phyloP scores from a whole-genome alignment of 2,888 invertebrate genomes.

The Pseudococcus jackbeardsleyi region DNA sequence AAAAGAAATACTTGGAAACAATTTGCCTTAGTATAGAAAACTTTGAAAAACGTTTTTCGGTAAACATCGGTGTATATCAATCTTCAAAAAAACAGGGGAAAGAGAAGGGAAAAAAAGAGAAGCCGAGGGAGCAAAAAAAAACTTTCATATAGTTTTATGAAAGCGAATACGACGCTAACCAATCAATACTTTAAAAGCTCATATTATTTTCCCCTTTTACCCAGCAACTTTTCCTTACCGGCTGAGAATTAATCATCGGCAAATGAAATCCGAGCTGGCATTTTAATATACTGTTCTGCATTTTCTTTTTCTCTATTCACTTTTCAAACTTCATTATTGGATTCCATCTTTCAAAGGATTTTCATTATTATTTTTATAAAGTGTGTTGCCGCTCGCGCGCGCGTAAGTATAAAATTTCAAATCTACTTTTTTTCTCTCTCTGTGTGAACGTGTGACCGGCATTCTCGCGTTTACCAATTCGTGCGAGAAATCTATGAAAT shows the following conservation, averaged over 20 bases:
- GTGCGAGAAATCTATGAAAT: conserved; percentile 34
- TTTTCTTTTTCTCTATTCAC: conserved; percentile 61
- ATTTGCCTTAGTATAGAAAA: conserved; percentile 62
- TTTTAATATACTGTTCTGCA: conserved; percentile 64
- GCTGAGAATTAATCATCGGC: conserved; percentile 63
- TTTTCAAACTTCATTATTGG: conserved; percentile 61
- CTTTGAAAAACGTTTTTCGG: conserved; percentile 64
- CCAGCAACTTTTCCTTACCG: conserved; percentile 57
- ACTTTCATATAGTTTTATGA: conserved; percentile 64
- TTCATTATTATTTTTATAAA: conserved; percentile 64
- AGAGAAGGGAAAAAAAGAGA: conserved; percentile 15
- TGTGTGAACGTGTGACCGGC: conserved; percentile 11
- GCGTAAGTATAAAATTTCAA: conserved; percentile 56
- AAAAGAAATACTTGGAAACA: conserved; percentile 62
- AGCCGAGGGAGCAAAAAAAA: conserved; percentile 36
- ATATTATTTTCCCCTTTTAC: conserved; percentile 64
- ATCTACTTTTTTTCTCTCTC: conserved; percentile 40
- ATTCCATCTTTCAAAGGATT: conserved; percentile 64
- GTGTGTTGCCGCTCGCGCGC: conserved; percentile 50
- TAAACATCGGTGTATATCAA: conserved; percentile 64
- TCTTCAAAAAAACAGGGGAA: conserved; percentile 48
- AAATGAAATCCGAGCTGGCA: conserved; percentile 63
- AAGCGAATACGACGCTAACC: conserved; percentile 64
- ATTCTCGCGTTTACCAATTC: conserved; percentile 41
- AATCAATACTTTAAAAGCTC: conserved; percentile 64